Conservation (phyloP, 2,888 invertebrate genomes). For the Oxyscelio sp. region DNA sequence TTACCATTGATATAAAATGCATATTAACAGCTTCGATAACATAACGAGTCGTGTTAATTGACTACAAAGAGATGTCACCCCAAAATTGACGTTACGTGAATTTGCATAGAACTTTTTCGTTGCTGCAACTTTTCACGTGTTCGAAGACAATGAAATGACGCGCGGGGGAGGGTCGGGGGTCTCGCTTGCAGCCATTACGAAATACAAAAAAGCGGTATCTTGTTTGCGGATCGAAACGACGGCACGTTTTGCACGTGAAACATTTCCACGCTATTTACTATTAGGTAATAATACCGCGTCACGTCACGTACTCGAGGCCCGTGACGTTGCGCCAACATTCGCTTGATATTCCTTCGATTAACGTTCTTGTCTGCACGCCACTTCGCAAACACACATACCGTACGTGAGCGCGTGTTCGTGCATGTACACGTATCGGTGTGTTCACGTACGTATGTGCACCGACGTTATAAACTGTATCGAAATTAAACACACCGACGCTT, state of each 20-base stretch:
- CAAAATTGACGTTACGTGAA: neutral
- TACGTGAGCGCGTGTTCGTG: conserved; percentile 12
- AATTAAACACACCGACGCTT: conserved; percentile 1
- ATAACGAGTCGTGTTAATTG: too few relatives aligned
- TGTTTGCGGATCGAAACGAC: conserved; percentile 67
- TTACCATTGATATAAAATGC: too few relatives aligned
- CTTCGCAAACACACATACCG: conserved; percentile 13
- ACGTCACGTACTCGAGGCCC: conserved; percentile 74
- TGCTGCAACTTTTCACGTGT: conserved; percentile 53
- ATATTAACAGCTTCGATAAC: too few relatives aligned
- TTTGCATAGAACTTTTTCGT: neutral
- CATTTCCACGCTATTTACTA: conserved; percentile 73
- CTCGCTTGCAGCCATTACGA: conserved; percentile 53
- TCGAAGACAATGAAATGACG: conserved; percentile 21
- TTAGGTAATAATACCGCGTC: conserved; percentile 75
- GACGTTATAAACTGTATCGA: conserved; percentile 17
- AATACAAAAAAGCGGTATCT: conserved; percentile 59
- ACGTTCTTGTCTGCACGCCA: conserved; percentile 57
- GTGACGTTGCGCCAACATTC: conserved; percentile 72
- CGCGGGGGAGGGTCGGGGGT: conserved; percentile 17
- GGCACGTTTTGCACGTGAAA: conserved; percentile 73
- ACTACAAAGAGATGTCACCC: too few relatives aligned
- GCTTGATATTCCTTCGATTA: conserved; percentile 71
- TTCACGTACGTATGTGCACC: conserved; percentile 37
- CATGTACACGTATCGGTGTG: conserved; percentile 4